Evolutionary conservation across 2,113 vertebrate species (phyloP), one percentile per base, ranked within the genome.

Genomic region (Centrocercus urophasianus): DNA sequence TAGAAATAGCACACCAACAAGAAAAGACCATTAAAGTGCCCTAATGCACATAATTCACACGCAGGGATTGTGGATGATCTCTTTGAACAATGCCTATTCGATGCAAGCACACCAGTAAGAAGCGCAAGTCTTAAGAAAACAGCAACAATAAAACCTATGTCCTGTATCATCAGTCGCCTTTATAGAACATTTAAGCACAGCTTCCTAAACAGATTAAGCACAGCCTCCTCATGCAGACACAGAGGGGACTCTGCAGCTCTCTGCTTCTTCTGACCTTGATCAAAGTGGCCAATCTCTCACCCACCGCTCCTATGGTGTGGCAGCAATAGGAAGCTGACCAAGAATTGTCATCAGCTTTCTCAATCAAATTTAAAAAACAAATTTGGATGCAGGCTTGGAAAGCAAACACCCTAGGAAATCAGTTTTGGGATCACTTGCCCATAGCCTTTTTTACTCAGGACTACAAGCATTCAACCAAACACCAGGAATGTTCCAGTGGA

Each of bases 71-170:
- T 10, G 8, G 60, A 70, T 1, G 2, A 50, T 57, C 32, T 52
- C 54, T 79, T 63, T 25, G 21, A 89, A 48, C 0, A 0, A 64
- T 0, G 0, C 1, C 0, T 89, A 43, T 89, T 56, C 9, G 27
- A 48, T 19, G 10, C 66, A 82, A 89, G 14, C 0, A 0, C 45
- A 70, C 6, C 18, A 17, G 43, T 43, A 83, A 67, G 8, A 3
- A 60, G 16, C 13, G 5, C 18, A 78, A 43, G 25, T 63, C 38
- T 48, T 45, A n/a, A 79, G 47, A 79, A 84, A 87, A 64, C 27
- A 56, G 20, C 1, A 1, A 54, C 47, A 77, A 45, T 45, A 75
- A 61, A 73, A 90, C 0, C 15, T 10, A 0, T 17, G 36, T 22
- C 72, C 1, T 1, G 5, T 17, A 6, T 10, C 27, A 85, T 36